Base-by-base conservation (phyloP, 2,888 invertebrate genomes). In the Hemaris fuciformis region DNA sequence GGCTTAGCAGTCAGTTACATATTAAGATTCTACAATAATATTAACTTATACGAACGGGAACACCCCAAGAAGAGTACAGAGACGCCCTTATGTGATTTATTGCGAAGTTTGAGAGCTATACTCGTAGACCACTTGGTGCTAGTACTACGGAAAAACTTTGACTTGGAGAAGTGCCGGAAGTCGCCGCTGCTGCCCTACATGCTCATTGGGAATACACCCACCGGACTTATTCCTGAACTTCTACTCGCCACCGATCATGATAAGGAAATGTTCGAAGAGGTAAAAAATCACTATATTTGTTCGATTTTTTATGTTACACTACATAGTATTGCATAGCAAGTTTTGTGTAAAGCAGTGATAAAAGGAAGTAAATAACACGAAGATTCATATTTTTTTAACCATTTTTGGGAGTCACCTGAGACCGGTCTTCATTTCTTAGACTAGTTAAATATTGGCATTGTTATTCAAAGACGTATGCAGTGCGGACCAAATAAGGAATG, bases 1-100 rank as follows among this genome's bases (percentile, higher is more conserved):
- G 86, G 86, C 64, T 67, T 91, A 75, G 89, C 88, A 61, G 88
- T 91, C 72, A 91, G 92, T 81, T 92, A 92, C 71, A 74, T 93
- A 68, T 71, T 91, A 65, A 85, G 85, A 73, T 91, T 91, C 77
- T 97, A 97, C 82, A 94, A 95, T 42, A 93, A 96, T 72, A 95
- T 96, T 15, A 94, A 95, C 41, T 80, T 94, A 0, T 97, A 97
- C 80, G 96, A 96, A 81, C 90, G 96, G 71, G 95, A 95, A 77
- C 94, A 96, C 79, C 95, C 96, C 20, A 97, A 96, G 91, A 94
- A 95, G 79, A 95, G 95, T 71, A 96, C 95, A 66, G 94, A 95
- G 68, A 95, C 96, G 1, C 96, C 96, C 5, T 82, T 97, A 66
- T 95, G 95, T 76, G 95, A 95, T 69, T 87, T 96, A 57, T 84